Percentiles rank a stretch among this genome's conserved stretches.
phyloP scores from a whole-genome alignment of 1,140 invertebrate genomes.

The Dreissena rostriformis region DNA sequence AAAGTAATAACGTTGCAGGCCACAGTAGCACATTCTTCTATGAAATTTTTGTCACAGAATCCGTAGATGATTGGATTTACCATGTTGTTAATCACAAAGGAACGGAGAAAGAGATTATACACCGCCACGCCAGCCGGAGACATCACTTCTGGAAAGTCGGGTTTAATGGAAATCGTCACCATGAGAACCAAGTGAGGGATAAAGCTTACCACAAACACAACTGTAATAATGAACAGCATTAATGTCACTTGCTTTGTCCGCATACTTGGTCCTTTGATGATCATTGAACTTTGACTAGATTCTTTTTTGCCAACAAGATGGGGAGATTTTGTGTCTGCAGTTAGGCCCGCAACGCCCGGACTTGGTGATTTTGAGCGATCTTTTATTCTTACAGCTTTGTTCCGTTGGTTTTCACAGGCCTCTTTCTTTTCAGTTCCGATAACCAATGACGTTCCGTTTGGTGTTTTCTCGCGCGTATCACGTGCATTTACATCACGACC shows the following conservation, averaged over 20 bases:
- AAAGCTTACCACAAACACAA: slow-evolving; percentile 65
- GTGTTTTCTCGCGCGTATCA: too few relatives aligned
- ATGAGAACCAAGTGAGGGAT: slow-evolving; percentile 63
- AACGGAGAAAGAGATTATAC: slow-evolving; percentile 59
- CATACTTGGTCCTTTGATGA: slow-evolving; percentile 17
- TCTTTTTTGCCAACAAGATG: too few relatives aligned
- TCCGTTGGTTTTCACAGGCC: too few relatives aligned
- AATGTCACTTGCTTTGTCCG: slow-evolving; percentile 48
- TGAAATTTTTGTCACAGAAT: slow-evolving; percentile 63
- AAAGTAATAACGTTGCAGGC: too few relatives aligned
- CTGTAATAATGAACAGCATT: slow-evolving; percentile 65
- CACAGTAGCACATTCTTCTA: slow-evolving; percentile 51
- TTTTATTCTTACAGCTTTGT: too few relatives aligned
- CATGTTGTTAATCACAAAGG: slow-evolving; percentile 69
- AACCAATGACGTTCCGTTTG: too few relatives aligned
- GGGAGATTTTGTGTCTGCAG: too few relatives aligned
- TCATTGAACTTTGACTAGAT: background rate
- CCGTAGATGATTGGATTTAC: slow-evolving; percentile 71
- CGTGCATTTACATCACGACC: too few relatives aligned
- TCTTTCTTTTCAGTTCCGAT: too few relatives aligned
- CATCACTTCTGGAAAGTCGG: slow-evolving; percentile 50
- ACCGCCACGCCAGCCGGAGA: slow-evolving; percentile 20
- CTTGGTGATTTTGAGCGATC: too few relatives aligned
- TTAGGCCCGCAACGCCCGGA: too few relatives aligned
- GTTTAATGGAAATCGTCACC: slow-evolving; percentile 52